phyloP scores from a whole-genome alignment of 2,888 invertebrate genomes.

The Drosophila pseudotalamancana region DNA sequence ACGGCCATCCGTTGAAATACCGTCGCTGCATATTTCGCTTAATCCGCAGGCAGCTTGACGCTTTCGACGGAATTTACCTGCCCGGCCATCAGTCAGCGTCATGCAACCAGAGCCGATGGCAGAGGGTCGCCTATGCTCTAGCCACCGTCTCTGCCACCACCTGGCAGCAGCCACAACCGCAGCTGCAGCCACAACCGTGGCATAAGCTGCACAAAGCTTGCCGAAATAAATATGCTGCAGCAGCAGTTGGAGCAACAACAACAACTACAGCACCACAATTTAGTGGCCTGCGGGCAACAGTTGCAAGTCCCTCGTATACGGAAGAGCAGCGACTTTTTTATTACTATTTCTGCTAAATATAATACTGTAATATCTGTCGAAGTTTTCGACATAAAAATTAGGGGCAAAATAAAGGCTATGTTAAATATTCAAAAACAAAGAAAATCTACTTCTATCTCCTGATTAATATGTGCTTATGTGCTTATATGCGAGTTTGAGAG shows the following conservation, averaged over 20 bases:
- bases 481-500: not conserved
- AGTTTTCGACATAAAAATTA: too few species aligned
- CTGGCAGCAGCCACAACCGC: constrained; percentile 7
- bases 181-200: constrained; percentile 27
- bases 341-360: not conserved
- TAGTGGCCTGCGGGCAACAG: constrained; percentile 48
- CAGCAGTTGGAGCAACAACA: not conserved
- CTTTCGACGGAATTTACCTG: constrained; percentile 60
- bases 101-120: constrained; percentile 26
- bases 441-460: too few species aligned
- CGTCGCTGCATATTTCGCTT: constrained; percentile 39
- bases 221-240: constrained; percentile 45
- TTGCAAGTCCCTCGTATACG: constrained; percentile 6
- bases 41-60: constrained; percentile 55
- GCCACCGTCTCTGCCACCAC: not conserved
- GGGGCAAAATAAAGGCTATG: too few species aligned
- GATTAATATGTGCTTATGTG: too few species aligned
- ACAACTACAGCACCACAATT: constrained; percentile 42
- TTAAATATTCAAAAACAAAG: too few species aligned
- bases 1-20: constrained; percentile 38
- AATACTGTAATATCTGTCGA: too few species aligned
- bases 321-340: constrained; percentile 3
- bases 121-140: not conserved
- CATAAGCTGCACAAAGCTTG: constrained; percentile 48
- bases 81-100: constrained; percentile 61